Evolutionary conservation across 2,888 invertebrate genomes (phyloP).

Genomic region (Oasisia sp.): DNA sequence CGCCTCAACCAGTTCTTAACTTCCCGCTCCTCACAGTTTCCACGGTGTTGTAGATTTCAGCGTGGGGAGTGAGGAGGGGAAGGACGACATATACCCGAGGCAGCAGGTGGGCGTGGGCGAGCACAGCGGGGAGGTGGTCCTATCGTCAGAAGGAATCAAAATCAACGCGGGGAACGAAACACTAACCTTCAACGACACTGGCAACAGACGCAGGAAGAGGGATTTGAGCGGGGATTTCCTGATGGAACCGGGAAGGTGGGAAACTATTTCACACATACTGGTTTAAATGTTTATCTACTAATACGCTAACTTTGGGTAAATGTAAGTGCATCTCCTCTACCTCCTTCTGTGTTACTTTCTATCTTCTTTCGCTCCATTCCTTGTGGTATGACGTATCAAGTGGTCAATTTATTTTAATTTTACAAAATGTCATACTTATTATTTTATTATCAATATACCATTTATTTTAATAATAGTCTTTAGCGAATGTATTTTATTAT

Average conservation of each 20-base stretch:
- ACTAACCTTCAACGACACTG: not conserved
- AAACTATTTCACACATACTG: not conserved
- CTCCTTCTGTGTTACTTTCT: too few relatives aligned
- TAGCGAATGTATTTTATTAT: too few relatives aligned
- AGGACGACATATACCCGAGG: conserved; percentile 1
- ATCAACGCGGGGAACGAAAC: not conserved
- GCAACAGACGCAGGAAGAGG: not conserved
- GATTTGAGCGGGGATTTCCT: not conserved
- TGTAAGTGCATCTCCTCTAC: too few relatives aligned
- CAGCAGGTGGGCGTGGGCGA: not conserved
- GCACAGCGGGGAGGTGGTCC: not conserved
- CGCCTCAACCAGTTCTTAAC: not conserved
- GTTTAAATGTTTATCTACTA: too few relatives aligned
- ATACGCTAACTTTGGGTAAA: too few relatives aligned
- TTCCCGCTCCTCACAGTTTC: not conserved
- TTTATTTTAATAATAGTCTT: too few relatives aligned
- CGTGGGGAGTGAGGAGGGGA: not conserved
- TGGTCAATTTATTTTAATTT: too few relatives aligned
- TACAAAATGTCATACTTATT: too few relatives aligned
- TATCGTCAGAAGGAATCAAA: not conserved
- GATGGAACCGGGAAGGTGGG: not conserved
- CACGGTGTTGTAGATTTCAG: not conserved
- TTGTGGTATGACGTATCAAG: too few relatives aligned
- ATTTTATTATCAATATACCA: too few relatives aligned
- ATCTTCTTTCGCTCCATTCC: too few relatives aligned